Base-by-base conservation (phyloP, 2,113 vertebrate genomes). In the Boleophthalmus pectinirostris region DNA sequence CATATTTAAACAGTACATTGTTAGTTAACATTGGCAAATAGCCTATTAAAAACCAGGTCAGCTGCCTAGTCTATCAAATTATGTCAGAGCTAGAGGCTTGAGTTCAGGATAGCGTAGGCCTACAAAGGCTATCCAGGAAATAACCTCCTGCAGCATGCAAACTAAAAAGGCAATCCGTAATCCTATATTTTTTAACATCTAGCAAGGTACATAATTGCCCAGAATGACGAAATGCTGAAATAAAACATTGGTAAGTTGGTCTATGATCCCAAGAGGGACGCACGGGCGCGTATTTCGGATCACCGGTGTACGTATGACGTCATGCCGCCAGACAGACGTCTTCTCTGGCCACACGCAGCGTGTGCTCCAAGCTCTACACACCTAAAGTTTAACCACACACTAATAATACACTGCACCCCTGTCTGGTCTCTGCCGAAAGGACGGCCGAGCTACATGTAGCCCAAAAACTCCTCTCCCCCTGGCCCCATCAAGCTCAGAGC, bases 281-380 rank as follows among this genome's bases (percentile, higher is more conserved):
- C 54, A 56, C 56, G 25, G 58, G 56, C 45, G n/a, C 18, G 43
- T 33, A 18, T 25, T 13, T 53, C 15, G 63, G 68, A 74, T 66
- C 24, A 15, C 83, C 74, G 66, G 75, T 69, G 61, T 73, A 67
- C 25, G 60, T 21, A 38, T 89, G 89, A 91, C 90, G 91, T 91
- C 82, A 91, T 85, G 20, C 72, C 54, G 68, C 73, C 57, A 78
- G 71, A 58, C 81, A 80, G 77, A 85, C 82, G 81, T 64, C 24
- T 64, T 54, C 29, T 63, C n/a, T 1, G 82, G 70, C 86, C 86
- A 81, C 89, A 86, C 84, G 84, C 83, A 18, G 75, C 68, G 87
- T 33, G 56, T 1, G 73, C n/a, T 24, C n/a, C 43, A 10, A 33
- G 80, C 73, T 20, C 15, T 35, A 53, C 74, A 57, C 7, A 15